These are phyloP conservation scores for Onthophagus taurus DNA, from an alignment of 1,140 invertebrate genomes.

Conservation along the genomic window DNA sequence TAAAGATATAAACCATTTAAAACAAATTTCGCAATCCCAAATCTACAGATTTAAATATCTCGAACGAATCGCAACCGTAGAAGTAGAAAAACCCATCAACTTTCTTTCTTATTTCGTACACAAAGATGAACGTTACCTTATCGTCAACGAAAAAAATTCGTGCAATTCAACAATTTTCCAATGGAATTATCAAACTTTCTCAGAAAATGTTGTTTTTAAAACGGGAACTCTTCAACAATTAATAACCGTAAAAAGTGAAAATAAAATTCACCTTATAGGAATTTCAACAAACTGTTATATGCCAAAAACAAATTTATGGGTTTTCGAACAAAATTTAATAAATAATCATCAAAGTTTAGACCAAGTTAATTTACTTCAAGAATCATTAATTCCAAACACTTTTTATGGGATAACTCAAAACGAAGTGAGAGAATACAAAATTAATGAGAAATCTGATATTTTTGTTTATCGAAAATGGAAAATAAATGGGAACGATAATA, in stretches of 20 bases:
- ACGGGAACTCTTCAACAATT: conserved; percentile 33
- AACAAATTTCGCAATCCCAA: conserved; percentile 29
- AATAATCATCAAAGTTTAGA: conserved; percentile 23
- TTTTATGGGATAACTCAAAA: conserved; percentile 27
- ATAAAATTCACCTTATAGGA: conserved; percentile 11
- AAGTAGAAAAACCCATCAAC: conserved; percentile 11
- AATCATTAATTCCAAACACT: conserved; percentile 26
- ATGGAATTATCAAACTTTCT: conserved; percentile 23
- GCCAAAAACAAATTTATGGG: too few relatives aligned
- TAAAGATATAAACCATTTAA: conserved; percentile 26
- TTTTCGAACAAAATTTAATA: too few relatives aligned
- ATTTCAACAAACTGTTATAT: conserved; percentile 1
- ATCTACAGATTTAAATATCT: conserved; percentile 40
- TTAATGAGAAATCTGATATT: too few relatives aligned
- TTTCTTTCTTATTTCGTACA: conserved; percentile 14
- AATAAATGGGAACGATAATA: conserved; percentile 19
- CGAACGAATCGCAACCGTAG: conserved; percentile 34
- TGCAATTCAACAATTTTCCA: conserved; percentile 26
- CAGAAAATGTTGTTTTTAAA: conserved; percentile 16
- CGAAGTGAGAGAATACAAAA: conserved; percentile 26
- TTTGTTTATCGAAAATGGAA: conserved; percentile 29
- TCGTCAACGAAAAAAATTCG: conserved; percentile 35
- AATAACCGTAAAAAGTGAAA: conserved; percentile 26
- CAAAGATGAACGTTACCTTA: conserved; percentile 30
- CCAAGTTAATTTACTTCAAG: conserved; percentile 27